These are phyloP conservation scores for Benthosema pterotum DNA, from an alignment of 2,797 vertebrate genomes.

Conservation along the genomic window DNA sequence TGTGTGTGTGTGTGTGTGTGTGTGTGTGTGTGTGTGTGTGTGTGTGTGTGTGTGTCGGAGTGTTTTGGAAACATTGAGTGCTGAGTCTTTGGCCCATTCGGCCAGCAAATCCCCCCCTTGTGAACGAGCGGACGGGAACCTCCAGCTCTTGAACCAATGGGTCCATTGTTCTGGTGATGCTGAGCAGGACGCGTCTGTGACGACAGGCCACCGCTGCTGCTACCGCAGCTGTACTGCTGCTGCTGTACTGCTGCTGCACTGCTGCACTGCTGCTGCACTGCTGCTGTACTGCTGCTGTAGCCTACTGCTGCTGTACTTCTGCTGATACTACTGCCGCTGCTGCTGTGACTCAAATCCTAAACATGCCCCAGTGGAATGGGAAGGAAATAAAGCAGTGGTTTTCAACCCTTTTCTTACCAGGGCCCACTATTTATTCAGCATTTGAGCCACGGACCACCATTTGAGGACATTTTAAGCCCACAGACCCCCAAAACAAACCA, in stretches of 20 bases:
- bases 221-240: no score
- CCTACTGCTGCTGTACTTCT: no score
- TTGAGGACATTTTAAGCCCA: no score
- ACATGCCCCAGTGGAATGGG: slow-evolving; percentile 19
- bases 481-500: no score
- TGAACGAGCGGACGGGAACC: neutral
- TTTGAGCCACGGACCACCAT: no score
- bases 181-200: slow-evolving; percentile 17
- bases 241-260: no score
- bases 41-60: neutral
- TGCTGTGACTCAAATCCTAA: slow-evolving; percentile 24
- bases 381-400: no score
- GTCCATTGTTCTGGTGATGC: slow-evolving; percentile 42
- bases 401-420: no score
- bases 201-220: no score
- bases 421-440: no score
- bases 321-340: neutral
- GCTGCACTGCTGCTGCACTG: no score
- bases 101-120: neutral
- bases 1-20: slow-evolving; percentile 10
- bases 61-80: slow-evolving; percentile 35
- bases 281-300: no score
- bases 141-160: slow-evolving; percentile 27
- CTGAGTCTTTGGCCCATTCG: neutral
- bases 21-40: neutral